phyloP scores from a whole-genome alignment of 1,140 invertebrate species.

The Rhyacophila brunnea region DNA sequence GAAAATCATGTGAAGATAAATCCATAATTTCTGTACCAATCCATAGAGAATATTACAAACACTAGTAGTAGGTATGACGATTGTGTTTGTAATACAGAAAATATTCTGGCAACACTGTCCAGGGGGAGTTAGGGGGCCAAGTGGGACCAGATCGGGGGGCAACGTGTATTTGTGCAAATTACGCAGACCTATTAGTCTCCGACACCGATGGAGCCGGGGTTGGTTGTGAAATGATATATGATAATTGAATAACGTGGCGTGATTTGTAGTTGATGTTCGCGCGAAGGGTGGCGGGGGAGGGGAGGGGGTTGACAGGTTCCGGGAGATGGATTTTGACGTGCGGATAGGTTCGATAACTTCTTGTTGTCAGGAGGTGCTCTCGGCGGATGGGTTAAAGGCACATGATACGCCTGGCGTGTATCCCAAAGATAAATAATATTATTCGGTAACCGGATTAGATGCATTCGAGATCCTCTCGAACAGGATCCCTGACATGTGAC shows the following conservation, averaged over 20 bases:
- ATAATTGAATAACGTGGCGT: slow-evolving; percentile 31
- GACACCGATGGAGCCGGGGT: slow-evolving; percentile 11
- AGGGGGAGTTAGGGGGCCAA: no score
- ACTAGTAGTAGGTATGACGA: no score
- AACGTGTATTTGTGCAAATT: slow-evolving; percentile 30
- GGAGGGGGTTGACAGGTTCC: neutral
- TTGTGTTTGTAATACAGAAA: no score
- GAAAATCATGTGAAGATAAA: no score
- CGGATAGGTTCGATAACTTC: no score
- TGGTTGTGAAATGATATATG: slow-evolving; percentile 30
- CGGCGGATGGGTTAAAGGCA: neutral
- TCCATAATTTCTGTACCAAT: no score
- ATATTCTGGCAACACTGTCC: no score
- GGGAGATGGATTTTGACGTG: neutral
- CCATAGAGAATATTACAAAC: no score
- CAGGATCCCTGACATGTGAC: no score
- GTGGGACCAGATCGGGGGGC: neutral
- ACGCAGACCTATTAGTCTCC: slow-evolving; percentile 31
- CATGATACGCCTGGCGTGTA: neutral
- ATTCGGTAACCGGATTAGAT: slow-evolving; percentile 2
- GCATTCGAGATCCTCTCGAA: no score
- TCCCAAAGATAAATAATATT: neutral
- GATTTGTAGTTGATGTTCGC: slow-evolving; percentile 16
- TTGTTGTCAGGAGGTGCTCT: no score
- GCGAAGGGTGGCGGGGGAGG: neutral